phyloP scores from a whole-genome alignment of 1,140 invertebrate species.

The Drosophila arawakana region DNA sequence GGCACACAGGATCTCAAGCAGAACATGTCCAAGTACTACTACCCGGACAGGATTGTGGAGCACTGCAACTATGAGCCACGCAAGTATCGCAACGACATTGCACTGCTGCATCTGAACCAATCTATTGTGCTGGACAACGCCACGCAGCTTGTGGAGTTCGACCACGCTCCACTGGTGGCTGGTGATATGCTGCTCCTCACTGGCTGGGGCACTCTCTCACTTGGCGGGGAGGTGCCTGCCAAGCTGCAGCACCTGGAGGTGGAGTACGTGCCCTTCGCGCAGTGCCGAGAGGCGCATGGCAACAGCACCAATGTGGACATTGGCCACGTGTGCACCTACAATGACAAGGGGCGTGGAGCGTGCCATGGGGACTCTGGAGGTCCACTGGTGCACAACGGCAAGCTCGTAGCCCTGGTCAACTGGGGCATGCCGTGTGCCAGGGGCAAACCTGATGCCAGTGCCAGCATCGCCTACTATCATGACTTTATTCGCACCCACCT shows the following conservation, averaged over 20 bases:
- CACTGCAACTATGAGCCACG: constrained; percentile 78
- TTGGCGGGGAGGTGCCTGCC: constrained; percentile 73
- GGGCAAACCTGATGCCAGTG: constrained; percentile 86
- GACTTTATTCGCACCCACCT: constrained; percentile 84
- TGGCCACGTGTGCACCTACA: constrained; percentile 87
- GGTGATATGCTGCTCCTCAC: constrained; percentile 84
- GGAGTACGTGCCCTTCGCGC: constrained; percentile 66
- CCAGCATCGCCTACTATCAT: constrained; percentile 84
- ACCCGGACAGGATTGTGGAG: constrained; percentile 69
- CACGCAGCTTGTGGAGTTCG: constrained; percentile 83
- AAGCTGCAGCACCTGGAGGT: constrained; percentile 79
- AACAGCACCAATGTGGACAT: constrained; percentile 76
- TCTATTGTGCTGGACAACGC: constrained; percentile 85
- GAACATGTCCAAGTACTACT: constrained; percentile 67
- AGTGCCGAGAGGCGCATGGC: constrained; percentile 72
- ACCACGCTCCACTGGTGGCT: constrained; percentile 53
- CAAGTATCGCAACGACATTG: constrained; percentile 85
- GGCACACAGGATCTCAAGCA: constrained; percentile 74
- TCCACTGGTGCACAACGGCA: constrained; percentile 84
- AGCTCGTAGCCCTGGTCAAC: constrained; percentile 86
- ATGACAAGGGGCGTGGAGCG: constrained; percentile 86
- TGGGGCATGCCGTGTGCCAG: constrained; percentile 86
- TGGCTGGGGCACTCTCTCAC: constrained; percentile 85
- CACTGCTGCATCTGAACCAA: constrained; percentile 84
- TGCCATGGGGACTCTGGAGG: constrained; percentile 86